Evolutionary conservation across 2,113 vertebrate genomes (phyloP).

Genomic region (Hemibagrus wyckioides): DNA sequence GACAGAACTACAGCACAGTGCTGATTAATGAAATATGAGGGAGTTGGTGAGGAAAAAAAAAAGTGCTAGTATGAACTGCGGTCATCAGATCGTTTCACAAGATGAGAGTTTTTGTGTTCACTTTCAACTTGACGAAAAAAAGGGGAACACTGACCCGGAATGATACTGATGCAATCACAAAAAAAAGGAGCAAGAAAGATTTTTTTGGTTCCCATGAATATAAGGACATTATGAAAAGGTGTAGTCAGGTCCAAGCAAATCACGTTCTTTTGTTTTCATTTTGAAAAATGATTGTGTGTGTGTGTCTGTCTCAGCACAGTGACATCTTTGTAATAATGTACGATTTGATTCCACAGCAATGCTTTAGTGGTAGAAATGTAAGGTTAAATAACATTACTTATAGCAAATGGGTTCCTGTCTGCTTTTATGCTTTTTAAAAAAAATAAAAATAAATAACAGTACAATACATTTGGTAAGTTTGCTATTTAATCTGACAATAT

Average conservation of each 20-base stretch:
- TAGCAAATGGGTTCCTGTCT: not conserved
- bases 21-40: slow-evolving; percentile 15
- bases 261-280: not conserved
- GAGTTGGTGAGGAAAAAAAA: not conserved
- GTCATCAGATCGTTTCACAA: not conserved
- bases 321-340: not conserved
- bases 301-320: not conserved
- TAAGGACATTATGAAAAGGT: not conserved
- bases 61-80: not conserved
- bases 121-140: not conserved
- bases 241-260: not conserved
- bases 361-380: not conserved
- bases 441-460: too few relatives aligned
- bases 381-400: not conserved
- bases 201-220: not conserved
- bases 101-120: not conserved
- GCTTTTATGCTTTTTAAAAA: not conserved
- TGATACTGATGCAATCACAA: not conserved
- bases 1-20: not conserved
- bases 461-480: not conserved
- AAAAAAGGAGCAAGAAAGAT: not conserved
- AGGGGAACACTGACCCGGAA: not conserved
- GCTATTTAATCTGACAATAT: not conserved
- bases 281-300: not conserved
- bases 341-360: not conserved